Evolutionary conservation across 2,888 invertebrate species (phyloP).

Genomic region (Cephus nigrinus): DNA sequence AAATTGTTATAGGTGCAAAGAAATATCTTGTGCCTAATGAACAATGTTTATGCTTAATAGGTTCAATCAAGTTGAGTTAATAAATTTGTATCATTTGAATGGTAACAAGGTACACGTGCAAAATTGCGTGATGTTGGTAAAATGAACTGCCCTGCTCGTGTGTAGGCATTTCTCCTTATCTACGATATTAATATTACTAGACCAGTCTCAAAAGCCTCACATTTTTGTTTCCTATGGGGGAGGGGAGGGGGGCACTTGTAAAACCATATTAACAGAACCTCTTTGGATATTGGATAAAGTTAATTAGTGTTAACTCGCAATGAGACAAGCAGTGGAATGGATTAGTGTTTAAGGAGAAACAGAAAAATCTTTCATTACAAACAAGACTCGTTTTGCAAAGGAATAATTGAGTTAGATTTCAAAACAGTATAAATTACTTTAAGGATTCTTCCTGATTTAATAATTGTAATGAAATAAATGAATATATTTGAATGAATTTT

Average conservation of each 20-base stretch:
- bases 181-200: background rate
- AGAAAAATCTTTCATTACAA: background rate
- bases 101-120: conserved; percentile 5
- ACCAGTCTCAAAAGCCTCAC: background rate
- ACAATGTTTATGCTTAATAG: background rate
- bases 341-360: background rate
- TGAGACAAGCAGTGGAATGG: background rate
- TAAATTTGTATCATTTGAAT: conserved; percentile 4
- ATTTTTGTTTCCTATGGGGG: background rate
- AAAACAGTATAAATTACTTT: background rate
- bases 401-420: background rate
- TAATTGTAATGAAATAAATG: conserved; percentile 2
- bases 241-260: background rate
- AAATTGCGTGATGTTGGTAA: background rate
- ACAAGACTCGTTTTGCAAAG: background rate
- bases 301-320: background rate
- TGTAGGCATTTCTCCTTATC: background rate
- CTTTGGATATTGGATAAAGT: background rate
- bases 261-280: background rate
- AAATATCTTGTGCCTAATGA: background rate
- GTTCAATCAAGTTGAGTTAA: background rate
- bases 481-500: background rate
- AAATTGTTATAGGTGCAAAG: background rate
- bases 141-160: background rate
- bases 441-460: conserved; percentile 32